Conservation (phyloP, 1,140 invertebrate species). For the Drosophila insularis region DNA sequence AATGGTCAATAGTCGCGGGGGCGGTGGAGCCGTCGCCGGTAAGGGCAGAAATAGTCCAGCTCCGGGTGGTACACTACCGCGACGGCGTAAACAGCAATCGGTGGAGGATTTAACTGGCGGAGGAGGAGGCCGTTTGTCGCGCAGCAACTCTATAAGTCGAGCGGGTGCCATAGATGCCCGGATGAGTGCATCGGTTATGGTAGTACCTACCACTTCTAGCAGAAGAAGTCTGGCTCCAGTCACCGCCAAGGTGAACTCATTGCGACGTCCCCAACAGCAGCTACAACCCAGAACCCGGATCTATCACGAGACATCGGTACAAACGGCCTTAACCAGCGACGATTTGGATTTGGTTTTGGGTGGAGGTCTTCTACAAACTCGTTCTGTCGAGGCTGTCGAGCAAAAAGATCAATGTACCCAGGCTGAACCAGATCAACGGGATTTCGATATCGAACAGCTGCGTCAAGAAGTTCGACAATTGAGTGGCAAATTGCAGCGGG, state of each 20-base stretch:
- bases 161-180: constrained; percentile 67
- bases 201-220: constrained; percentile 58
- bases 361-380: constrained; percentile 82
- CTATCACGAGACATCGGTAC: constrained; percentile 89
- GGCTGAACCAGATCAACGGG: constrained; percentile 85
- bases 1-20: constrained; percentile 53
- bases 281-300: constrained; percentile 85
- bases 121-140: constrained; percentile 67
- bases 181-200: constrained; percentile 82
- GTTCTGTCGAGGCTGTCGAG: constrained; percentile 83
- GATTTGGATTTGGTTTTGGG: constrained; percentile 88
- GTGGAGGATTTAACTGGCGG: constrained; percentile 83
- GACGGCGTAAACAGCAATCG: constrained; percentile 86
- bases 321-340: constrained; percentile 88
- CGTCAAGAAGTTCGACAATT: constrained; percentile 84
- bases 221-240: constrained; percentile 61
- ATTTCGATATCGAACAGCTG: constrained; percentile 85
- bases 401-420: constrained; percentile 85
- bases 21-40: constrained; percentile 17
- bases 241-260: constrained; percentile 67
- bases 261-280: constrained; percentile 42
- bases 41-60: constrained; percentile 73
- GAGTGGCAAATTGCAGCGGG: constrained; percentile 83
- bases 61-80: constrained; percentile 87
- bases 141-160: constrained; percentile 82